Evolutionary conservation across 2,113 vertebrate species (phyloP).

Genomic region (Rhinoderma darwinii): DNA sequence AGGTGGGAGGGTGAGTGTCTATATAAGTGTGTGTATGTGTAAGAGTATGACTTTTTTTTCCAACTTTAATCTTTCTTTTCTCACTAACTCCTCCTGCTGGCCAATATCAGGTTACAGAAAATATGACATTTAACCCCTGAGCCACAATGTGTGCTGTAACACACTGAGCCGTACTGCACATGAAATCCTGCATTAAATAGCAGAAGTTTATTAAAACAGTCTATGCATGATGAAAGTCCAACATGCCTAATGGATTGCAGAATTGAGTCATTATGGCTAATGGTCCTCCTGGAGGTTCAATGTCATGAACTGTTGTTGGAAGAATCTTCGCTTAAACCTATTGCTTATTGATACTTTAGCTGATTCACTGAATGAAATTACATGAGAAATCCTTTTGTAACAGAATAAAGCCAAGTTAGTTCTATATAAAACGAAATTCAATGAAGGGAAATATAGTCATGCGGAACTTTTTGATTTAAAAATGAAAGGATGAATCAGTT

Average conservation of each 20-base stretch:
- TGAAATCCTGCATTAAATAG: neutral
- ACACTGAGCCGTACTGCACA: neutral
- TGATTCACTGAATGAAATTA: neutral
- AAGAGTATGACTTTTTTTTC: constrained; percentile 47
- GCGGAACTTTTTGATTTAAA: neutral
- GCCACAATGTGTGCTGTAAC: neutral
- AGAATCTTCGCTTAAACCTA: neutral
- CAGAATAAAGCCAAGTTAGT: neutral
- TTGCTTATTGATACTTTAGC: constrained; percentile 18
- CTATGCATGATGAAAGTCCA: neutral
- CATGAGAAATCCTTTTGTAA: neutral
- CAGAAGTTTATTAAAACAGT: neutral
- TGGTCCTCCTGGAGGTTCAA: neutral
- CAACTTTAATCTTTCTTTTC: constrained; percentile 49
- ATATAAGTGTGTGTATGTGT: constrained; percentile 38
- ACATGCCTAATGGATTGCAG: constrained; percentile 28
- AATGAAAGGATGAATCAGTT: neutral
- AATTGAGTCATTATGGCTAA: constrained; percentile 12
- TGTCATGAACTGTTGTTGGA: neutral
- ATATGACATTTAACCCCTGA: constrained; percentile 51
- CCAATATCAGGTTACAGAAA: constrained; percentile 57
- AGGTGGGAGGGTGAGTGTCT: constrained; percentile 46
- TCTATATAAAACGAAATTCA: neutral
- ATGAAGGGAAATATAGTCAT: neutral
- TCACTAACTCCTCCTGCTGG: constrained; percentile 59